A percentile compares a stretch with the other conserved stretches of the same genome.
These are phyloP conservation scores for Manis crassicaudata DNA, from an alignment of 2,797 vertebrate species.

Conservation along the genomic window DNA sequence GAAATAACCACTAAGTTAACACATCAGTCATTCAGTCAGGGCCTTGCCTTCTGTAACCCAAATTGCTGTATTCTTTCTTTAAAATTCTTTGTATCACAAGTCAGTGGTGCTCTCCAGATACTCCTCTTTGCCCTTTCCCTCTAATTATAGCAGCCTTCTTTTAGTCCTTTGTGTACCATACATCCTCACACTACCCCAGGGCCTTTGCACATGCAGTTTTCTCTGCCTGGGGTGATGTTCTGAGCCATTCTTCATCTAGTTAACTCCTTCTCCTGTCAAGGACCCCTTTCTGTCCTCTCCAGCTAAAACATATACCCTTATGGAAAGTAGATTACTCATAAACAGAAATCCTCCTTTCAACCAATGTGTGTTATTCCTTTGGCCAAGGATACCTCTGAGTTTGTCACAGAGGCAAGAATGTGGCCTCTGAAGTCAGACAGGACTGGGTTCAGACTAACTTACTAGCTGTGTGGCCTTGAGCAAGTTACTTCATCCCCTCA, in stretches of 20 bases:
- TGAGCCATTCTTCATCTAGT: not conserved
- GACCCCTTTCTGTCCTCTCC: not conserved
- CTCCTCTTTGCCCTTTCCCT: not conserved
- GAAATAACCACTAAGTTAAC: not conserved
- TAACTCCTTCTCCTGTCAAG: not conserved
- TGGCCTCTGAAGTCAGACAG: not conserved
- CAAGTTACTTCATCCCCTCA: not conserved
- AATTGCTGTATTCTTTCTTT: not conserved
- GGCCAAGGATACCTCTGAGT: not conserved
- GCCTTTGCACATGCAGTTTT: not conserved
- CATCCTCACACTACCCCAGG: not conserved
- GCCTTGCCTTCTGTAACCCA: not conserved
- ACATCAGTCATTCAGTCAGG: not conserved
- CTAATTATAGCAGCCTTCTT: not conserved
- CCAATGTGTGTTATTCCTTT: not conserved
- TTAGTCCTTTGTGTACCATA: not conserved
- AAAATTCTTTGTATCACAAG: not conserved
- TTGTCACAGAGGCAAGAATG: not conserved
- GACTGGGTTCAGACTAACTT: not conserved
- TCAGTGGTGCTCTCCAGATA: not conserved
- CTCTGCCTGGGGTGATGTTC: not conserved
- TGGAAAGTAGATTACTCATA: not conserved
- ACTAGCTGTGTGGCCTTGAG: not conserved
- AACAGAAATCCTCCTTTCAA: not conserved
- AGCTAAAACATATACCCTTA: not conserved